phyloP scores from a whole-genome alignment of 2,113 vertebrate species.

The Upupa epops region DNA sequence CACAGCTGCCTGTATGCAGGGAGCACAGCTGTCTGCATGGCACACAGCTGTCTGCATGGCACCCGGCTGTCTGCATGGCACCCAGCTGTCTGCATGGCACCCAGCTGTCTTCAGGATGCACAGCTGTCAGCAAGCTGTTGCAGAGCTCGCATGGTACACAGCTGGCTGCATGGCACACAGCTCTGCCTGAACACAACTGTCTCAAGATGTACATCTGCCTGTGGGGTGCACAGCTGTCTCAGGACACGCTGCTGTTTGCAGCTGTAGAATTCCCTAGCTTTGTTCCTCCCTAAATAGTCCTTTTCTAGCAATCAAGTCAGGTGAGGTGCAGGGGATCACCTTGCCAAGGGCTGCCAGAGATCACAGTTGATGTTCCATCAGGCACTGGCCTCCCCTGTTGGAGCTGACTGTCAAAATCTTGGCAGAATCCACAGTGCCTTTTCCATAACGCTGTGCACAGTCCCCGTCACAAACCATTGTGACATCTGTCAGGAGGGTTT shows the following conservation, averaged over 20 bases:
- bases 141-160: background rate
- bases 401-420: background rate
- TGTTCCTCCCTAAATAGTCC: background rate
- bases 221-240: background rate
- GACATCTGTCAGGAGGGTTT: background rate
- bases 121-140: background rate
- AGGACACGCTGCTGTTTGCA: background rate
- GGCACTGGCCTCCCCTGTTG: background rate
- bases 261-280: background rate
- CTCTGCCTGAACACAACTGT: background rate
- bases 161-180: background rate
- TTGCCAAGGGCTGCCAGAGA: background rate
- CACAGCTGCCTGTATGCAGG: background rate
- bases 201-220: background rate
- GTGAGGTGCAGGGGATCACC: rapidly evolving
- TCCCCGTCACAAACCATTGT: background rate
- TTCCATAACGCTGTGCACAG: background rate
- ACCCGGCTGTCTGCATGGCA: background rate
- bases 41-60: background rate
- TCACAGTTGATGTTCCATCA: background rate
- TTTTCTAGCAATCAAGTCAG: background rate
- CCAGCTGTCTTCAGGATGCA: background rate
- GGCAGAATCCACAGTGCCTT: background rate
- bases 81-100: background rate
- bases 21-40: background rate